These are phyloP conservation scores for Cairina moschata DNA, from an alignment of 2,113 vertebrate genomes.

Conservation along the genomic window DNA sequence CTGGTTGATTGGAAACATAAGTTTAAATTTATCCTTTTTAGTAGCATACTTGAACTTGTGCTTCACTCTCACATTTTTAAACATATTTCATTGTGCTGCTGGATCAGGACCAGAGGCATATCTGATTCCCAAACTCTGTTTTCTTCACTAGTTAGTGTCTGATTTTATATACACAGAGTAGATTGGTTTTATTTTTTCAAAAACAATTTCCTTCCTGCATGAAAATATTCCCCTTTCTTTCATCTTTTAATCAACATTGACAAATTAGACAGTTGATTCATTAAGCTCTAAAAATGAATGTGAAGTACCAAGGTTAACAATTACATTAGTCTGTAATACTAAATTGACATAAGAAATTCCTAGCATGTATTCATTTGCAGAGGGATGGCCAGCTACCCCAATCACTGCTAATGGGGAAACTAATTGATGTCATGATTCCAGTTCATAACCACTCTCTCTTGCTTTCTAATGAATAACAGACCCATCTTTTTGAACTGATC, in stretches of 20 bases:
- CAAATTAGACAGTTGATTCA: constrained; percentile 63
- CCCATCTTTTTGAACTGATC: constrained; percentile 33
- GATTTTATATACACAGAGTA: constrained; percentile 2
- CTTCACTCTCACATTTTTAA: constrained; percentile 24
- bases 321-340: constrained; percentile 58
- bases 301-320: constrained; percentile 63
- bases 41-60: constrained; percentile 7
- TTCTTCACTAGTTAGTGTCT: not conserved
- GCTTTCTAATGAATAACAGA: constrained; percentile 53
- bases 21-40: constrained; percentile 31
- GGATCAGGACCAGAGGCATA: not conserved
- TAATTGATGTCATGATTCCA: constrained; percentile 70
- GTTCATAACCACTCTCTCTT: constrained; percentile 49
- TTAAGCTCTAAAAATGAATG: constrained; percentile 54
- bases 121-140: not conserved
- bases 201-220: constrained; percentile 30
- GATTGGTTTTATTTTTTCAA: constrained; percentile 24
- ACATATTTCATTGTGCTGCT: constrained; percentile 2
- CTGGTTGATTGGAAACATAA: constrained; percentile 49
- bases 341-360: constrained; percentile 65
- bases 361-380: constrained; percentile 23
- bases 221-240: constrained; percentile 60
- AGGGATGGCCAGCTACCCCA: constrained; percentile 28
- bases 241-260: constrained; percentile 66
- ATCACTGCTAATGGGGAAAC: constrained; percentile 55